These are phyloP conservation scores for Colostygia pectinataria DNA, from an alignment of 2,888 invertebrate species.

Conservation along the genomic window DNA sequence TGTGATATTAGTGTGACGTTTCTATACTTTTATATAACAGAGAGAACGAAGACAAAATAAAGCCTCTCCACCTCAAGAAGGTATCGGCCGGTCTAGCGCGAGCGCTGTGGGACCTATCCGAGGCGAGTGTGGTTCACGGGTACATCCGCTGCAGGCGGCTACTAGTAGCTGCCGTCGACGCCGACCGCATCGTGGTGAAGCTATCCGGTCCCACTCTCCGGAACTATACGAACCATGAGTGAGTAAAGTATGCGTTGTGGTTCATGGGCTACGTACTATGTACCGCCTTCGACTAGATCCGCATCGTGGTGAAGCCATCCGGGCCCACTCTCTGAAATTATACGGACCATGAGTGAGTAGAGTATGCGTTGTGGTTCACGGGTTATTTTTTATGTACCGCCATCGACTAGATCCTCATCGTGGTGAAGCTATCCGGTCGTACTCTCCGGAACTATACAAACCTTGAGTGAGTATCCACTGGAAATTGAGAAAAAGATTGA, in stretches of 20 bases:
- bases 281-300: slow-evolving; percentile 85
- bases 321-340: slow-evolving; percentile 90
- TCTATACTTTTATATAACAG: slow-evolving; percentile 37
- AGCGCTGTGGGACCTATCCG: slow-evolving; percentile 94
- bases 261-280: slow-evolving; percentile 94
- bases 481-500: too few species aligned
- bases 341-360: slow-evolving; percentile 85
- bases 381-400: slow-evolving; percentile 90
- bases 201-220: slow-evolving; percentile 92
- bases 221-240: slow-evolving; percentile 86
- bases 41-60: slow-evolving; percentile 73
- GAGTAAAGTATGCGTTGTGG: slow-evolving; percentile 85
- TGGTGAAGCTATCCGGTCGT: slow-evolving; percentile 92
- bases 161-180: slow-evolving; percentile 88
- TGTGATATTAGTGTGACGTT: too few species aligned
- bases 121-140: slow-evolving; percentile 92
- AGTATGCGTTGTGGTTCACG: slow-evolving; percentile 93
- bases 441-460: slow-evolving; percentile 86
- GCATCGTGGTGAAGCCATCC: slow-evolving; percentile 90
- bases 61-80: slow-evolving; percentile 89
- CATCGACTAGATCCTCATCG: slow-evolving; percentile 85
- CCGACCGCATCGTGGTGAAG: slow-evolving; percentile 87
- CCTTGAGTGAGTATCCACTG: slow-evolving; percentile 87
- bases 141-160: slow-evolving; percentile 92
- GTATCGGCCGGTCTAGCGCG: slow-evolving; percentile 91